phyloP scores from a whole-genome alignment of 2,888 invertebrate genomes.

The Phytoseiulus persimilis region DNA sequence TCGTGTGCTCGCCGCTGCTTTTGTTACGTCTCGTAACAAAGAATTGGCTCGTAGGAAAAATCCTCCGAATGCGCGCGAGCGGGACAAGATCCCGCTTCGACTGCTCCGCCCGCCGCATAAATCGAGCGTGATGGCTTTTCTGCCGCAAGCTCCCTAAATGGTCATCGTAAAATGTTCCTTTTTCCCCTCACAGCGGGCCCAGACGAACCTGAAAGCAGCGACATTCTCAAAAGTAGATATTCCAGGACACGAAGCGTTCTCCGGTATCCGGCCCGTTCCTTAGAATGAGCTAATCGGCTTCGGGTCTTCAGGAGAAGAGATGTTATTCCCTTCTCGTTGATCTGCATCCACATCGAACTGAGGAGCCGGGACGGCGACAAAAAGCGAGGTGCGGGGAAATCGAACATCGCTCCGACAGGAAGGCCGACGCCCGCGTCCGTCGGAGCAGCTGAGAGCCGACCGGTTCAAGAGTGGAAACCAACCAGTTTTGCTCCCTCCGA shows the following conservation, averaged over 20 bases:
- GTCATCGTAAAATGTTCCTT: background rate
- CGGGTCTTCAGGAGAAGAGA: too few species aligned
- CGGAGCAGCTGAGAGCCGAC: background rate
- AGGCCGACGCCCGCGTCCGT: too few species aligned
- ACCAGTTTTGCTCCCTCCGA: background rate
- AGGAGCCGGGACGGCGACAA: too few species aligned
- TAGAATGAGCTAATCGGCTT: too few species aligned
- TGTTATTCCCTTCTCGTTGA: too few species aligned
- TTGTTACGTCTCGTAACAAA: background rate
- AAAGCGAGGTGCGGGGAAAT: too few species aligned
- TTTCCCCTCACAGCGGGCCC: background rate
- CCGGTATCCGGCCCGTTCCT: too few species aligned
- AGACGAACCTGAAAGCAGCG: background rate
- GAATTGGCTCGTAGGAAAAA: background rate
- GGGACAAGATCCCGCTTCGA: background rate
- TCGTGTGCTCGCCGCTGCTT: background rate
- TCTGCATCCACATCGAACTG: too few species aligned
- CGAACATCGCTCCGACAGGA: too few species aligned
- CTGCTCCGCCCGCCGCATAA: background rate
- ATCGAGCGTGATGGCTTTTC: background rate
- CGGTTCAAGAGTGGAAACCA: background rate
- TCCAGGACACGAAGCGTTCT: too few species aligned
- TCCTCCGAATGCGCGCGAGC: background rate
- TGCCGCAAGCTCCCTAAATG: background rate
- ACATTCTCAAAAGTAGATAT: background rate